Evolutionary conservation across 64 coral and sea anemone genomes (phyloP).

Genomic region (Pocillopora damicornis): DNA sequence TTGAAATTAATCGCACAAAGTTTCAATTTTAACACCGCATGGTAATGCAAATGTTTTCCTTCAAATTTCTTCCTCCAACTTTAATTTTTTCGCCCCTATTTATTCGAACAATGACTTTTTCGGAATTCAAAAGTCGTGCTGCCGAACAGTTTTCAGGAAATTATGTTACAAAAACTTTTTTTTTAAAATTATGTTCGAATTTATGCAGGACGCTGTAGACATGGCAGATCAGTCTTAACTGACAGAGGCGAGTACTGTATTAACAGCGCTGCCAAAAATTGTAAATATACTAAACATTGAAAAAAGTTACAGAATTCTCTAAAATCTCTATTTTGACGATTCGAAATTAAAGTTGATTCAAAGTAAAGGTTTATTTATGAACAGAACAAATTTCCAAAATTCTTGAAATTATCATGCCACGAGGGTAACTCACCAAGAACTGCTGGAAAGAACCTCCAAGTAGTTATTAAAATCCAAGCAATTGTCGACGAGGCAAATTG

Average conservation of each 20-base stretch:
- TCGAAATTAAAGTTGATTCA: background rate
- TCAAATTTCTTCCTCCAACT: background rate
- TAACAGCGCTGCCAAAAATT: background rate
- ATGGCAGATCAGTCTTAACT: too few relatives aligned
- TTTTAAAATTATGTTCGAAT: too few relatives aligned
- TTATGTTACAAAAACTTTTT: background rate
- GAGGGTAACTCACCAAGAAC: background rate
- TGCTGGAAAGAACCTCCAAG: background rate
- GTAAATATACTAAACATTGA: background rate
- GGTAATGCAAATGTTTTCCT: background rate
- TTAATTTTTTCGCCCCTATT: background rate
- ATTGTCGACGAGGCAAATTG: background rate
- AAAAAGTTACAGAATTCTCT: background rate
- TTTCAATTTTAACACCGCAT: background rate
- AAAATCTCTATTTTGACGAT: background rate
- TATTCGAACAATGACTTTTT: background rate
- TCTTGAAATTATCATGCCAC: background rate
- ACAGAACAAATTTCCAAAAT: background rate
- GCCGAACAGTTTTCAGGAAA: background rate
- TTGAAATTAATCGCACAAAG: background rate
- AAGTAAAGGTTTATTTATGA: background rate
- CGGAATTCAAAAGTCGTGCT: background rate
- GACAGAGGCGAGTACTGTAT: background rate
- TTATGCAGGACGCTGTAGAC: too few relatives aligned
- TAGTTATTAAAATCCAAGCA: background rate